Evolutionary conservation across 2,888 invertebrate genomes (phyloP).

Genomic region (Sarcophaga carnaria): DNA sequence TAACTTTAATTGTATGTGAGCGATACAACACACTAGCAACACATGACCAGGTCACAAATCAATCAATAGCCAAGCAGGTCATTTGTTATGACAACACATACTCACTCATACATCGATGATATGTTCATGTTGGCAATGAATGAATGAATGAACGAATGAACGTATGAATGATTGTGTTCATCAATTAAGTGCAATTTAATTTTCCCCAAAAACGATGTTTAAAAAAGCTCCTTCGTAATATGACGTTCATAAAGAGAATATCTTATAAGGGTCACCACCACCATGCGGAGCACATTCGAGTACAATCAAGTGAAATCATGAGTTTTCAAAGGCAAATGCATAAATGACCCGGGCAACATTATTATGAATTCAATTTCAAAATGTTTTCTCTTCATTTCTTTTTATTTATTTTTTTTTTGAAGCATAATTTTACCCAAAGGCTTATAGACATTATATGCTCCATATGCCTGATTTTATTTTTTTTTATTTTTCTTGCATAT

Average conservation of each 20-base stretch:
- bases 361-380: constrained; percentile 24
- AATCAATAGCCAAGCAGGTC: too few relatives aligned
- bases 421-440: constrained; percentile 24
- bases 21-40: too few relatives aligned
- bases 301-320: constrained; percentile 2
- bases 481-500: neutral
- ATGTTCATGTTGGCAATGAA: too few relatives aligned
- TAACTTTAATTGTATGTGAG: too few relatives aligned
- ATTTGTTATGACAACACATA: too few relatives aligned
- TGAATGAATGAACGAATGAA: too few relatives aligned
- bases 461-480: neutral
- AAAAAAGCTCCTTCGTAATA: neutral
- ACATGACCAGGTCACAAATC: too few relatives aligned
- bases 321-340: constrained; percentile 15
- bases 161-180: neutral
- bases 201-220: neutral
- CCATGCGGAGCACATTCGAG: too few relatives aligned
- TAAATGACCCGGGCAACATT: constrained; percentile 4
- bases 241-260: neutral
- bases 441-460: constrained; percentile 19
- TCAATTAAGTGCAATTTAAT: constrained; percentile 21
- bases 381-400: too few relatives aligned
- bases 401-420: neutral
- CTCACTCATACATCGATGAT: too few relatives aligned
- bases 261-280: neutral